phyloP scores from a whole-genome alignment of 1,140 invertebrate genomes.

The Oreohelix idahoensis region DNA sequence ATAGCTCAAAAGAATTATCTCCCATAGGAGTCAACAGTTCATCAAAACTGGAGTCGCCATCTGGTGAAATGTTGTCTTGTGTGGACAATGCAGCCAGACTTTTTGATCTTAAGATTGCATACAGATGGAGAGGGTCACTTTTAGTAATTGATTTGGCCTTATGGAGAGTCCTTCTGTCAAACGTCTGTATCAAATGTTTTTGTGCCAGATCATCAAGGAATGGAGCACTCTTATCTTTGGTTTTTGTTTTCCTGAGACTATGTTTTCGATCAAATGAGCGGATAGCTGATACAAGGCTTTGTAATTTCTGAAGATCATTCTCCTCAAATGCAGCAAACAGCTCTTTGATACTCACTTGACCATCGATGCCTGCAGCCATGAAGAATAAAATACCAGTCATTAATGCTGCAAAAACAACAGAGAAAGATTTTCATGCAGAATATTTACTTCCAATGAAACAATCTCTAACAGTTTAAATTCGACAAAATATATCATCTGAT shows the following conservation, averaged over 20 bases:
- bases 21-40: constrained; percentile 4
- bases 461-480: too few relatives aligned
- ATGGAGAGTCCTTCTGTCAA: constrained; percentile 47
- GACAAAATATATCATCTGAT: too few relatives aligned
- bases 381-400: background rate
- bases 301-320: constrained; percentile 48
- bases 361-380: background rate
- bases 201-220: constrained; percentile 37
- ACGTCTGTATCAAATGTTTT: constrained; percentile 50
- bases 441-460: too few relatives aligned
- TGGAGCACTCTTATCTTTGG: constrained; percentile 44
- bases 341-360: constrained; percentile 44
- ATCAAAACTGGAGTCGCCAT: background rate
- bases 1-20: background rate
- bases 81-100: background rate
- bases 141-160: constrained; percentile 46
- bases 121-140: constrained; percentile 53
- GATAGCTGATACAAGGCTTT: constrained; percentile 49
- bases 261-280: constrained; percentile 46
- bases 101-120: constrained; percentile 39
- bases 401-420: background rate
- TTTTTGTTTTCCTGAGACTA: constrained; percentile 47
- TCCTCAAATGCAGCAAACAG: constrained; percentile 60
- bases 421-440: too few relatives aligned
- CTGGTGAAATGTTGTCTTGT: background rate